Evolutionary conservation across 2,888 invertebrate species (phyloP), one percentile per base, ranked within the genome.

Genomic region (Linyphia triangularis): DNA sequence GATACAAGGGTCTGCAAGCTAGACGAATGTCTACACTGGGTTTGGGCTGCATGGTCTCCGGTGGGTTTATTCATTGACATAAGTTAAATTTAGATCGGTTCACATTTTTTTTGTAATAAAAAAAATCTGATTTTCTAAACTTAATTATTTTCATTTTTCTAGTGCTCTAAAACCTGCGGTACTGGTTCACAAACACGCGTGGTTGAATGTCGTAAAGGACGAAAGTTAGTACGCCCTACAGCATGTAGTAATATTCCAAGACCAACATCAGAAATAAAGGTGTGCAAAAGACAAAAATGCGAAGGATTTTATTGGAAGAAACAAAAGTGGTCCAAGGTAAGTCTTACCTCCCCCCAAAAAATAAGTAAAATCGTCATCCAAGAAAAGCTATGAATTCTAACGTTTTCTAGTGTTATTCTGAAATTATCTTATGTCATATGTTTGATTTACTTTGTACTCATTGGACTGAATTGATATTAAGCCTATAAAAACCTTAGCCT

Each of bases 121-220:
- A n/a, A n/a, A n/a, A 40, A 10, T 13, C 13, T 40, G 7, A 7
- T 40, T 10, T 40, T 40, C 7, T 40, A 40, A 13, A 40, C 13
- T 10, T 10, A 10, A 40, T 40, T 40, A 13, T 40, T n/a, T n/a
- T n/a, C n/a, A n/a, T n/a, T n/a, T 22, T 33, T 81, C 19, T 91
- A 96, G 96, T 96, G 96, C 91, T 94, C 95, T 51, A 95, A 95
- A 78, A 92, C 93, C n/a, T 96, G 96, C 91, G 95, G 95, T 1
- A 94, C 94, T 91, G 95, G 95, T 4, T 93, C 93, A 43, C 95
- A 95, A 92, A 93, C 92, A 9, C 93, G 96, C 2, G 93, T 93
- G 28, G 61, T 61, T 19, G 22, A 22, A 2, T 88, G 88, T 77
- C 75, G 33, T 0, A 69, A 77, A 13, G 82, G 77, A 0, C 26